phyloP scores from a whole-genome alignment of 2,113 vertebrate genomes.

The Romanogobio albipinnatus region DNA sequence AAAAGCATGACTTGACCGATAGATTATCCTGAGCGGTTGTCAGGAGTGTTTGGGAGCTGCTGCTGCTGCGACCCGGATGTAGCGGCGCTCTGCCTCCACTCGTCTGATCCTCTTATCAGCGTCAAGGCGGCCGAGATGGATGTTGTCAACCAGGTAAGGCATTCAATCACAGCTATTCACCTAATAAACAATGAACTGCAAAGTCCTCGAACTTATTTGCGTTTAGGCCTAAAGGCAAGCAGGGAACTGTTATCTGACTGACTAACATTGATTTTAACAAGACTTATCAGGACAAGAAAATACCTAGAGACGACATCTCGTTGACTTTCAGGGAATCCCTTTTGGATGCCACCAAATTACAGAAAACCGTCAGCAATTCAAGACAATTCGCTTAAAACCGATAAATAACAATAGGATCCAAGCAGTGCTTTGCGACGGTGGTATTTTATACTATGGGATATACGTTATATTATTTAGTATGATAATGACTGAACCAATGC shows the following conservation, averaged over 20 bases:
- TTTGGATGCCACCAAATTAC: not conserved
- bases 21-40: not conserved
- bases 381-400: not conserved
- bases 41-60: not conserved
- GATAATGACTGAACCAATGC: not conserved
- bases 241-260: not conserved
- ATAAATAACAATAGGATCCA: not conserved
- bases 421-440: not conserved
- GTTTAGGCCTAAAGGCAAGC: not conserved
- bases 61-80: slow-evolving; percentile 71
- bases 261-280: not conserved
- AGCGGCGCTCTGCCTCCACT: slow-evolving; percentile 71
- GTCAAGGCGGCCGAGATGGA: slow-evolving; percentile 83
- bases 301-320: not conserved
- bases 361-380: not conserved
- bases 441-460: not conserved
- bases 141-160: slow-evolving; percentile 85
- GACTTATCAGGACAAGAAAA: not conserved
- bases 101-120: slow-evolving; percentile 82
- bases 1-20: not conserved
- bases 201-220: not conserved
- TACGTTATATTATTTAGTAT: not conserved
- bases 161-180: slow-evolving; percentile 55
- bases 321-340: slow-evolving; percentile 16
- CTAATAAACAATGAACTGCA: not conserved